A percentile compares a stretch with the other conserved stretches of the same genome.
Conservation (phyloP, 2,888 invertebrate species). For the Microctonus brassicae region DNA sequence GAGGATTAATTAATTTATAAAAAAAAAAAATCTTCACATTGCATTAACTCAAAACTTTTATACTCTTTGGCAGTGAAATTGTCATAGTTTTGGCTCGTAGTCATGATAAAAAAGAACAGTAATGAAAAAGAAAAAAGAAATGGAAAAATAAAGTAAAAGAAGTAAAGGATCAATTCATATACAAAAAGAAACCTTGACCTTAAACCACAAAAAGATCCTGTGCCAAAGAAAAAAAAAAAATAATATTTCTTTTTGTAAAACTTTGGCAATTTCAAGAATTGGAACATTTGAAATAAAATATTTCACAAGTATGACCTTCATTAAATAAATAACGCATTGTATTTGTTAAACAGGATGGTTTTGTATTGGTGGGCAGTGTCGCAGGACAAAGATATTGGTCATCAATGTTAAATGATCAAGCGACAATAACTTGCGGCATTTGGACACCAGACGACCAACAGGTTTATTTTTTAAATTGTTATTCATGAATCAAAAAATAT, state of each 20-base stretch:
- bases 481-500: too few species aligned
- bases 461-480: constrained; percentile 62
- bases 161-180: constrained; percentile 7
- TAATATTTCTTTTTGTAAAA: too few species aligned
- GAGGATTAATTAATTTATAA: too few species aligned
- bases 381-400: constrained; percentile 99
- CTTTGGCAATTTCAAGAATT: not conserved
- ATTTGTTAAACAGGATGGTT: constrained; percentile 83
- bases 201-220: not conserved
- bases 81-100: not conserved
- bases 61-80: not conserved
- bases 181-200: not conserved
- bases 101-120: not conserved
- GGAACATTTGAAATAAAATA: not conserved
- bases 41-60: not conserved
- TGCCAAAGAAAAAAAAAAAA: constrained; percentile 12
- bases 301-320: not conserved
- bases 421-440: constrained; percentile 94
- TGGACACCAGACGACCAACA: constrained; percentile 99
- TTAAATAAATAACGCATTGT: not conserved
- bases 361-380: constrained; percentile 97
- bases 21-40: not conserved
- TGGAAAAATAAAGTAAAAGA: not conserved
- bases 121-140: too few species aligned
- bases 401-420: constrained; percentile 94